phyloP scores from a whole-genome alignment of 2,797 vertebrate genomes.

The Sphaeramia orbicularis region DNA sequence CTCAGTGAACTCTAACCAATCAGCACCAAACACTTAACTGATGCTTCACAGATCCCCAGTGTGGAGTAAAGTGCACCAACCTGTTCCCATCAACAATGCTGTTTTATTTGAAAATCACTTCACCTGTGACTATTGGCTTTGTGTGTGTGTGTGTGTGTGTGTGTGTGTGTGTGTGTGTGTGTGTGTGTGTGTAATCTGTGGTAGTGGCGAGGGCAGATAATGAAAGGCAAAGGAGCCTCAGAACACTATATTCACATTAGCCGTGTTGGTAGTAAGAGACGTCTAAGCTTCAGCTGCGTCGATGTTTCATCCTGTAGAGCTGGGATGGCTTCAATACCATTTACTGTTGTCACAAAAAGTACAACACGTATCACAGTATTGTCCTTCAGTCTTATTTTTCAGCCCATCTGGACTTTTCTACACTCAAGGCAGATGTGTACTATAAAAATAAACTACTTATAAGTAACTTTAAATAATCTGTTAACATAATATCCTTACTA shows the following conservation, averaged over 20 bases:
- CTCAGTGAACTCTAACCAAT: slow-evolving; percentile 10
- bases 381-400: too few relatives aligned
- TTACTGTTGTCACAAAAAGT: too few relatives aligned
- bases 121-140: slow-evolving; percentile 52
- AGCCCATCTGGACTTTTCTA: too few relatives aligned
- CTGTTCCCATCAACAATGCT: slow-evolving; percentile 77
- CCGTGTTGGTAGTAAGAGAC: not conserved
- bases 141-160: slow-evolving; percentile 45
- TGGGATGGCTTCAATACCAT: not conserved
- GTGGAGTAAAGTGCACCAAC: slow-evolving; percentile 68
- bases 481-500: too few relatives aligned
- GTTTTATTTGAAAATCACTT: slow-evolving; percentile 59
- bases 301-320: too few relatives aligned
- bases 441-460: too few relatives aligned
- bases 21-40: slow-evolving; percentile 16
- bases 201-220: slow-evolving; percentile 9
- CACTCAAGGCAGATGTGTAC: too few relatives aligned
- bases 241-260: not conserved
- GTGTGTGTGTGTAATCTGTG: too few relatives aligned
- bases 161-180: too few relatives aligned
- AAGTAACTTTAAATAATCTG: too few relatives aligned
- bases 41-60: slow-evolving; percentile 52
- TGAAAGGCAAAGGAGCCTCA: slow-evolving; percentile 16
- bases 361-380: too few relatives aligned
- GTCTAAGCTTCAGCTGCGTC: not conserved